Conservation (phyloP, 2,888 invertebrate species). For the Athrips mouffetella region DNA sequence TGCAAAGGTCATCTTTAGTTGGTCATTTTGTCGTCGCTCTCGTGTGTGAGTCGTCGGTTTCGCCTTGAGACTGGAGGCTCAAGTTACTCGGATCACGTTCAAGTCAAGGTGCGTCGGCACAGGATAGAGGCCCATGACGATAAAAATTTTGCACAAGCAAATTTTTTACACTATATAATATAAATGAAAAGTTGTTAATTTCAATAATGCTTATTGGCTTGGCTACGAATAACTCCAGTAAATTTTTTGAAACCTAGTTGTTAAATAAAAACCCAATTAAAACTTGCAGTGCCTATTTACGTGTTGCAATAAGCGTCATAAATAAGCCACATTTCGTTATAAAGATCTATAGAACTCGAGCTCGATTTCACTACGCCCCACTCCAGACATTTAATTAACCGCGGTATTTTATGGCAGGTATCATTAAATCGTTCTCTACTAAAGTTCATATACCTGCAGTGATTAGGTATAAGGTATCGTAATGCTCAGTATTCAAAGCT, state of each 20-base stretch:
- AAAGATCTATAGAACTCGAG: conserved; percentile 49
- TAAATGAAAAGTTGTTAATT: neutral
- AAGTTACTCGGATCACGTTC: conserved; percentile 75
- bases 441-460: conserved; percentile 33
- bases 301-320: conserved; percentile 39
- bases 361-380: conserved; percentile 54
- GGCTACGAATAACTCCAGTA: neutral
- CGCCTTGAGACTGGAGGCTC: conserved; percentile 71
- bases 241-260: too few species aligned
- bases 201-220: neutral
- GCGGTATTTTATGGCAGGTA: conserved; percentile 54
- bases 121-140: conserved; percentile 47
- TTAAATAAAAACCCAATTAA: conserved; percentile 40
- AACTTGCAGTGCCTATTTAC: conserved; percentile 37
- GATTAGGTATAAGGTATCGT: too few species aligned
- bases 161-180: conserved; percentile 34
- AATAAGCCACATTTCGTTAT: conserved; percentile 44
- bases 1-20: conserved; percentile 48
- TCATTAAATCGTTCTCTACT: conserved; percentile 46
- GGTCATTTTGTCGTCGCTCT: conserved; percentile 44
- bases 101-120: conserved; percentile 70
- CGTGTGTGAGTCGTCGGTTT: conserved; percentile 56
- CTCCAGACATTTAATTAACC: conserved; percentile 64
- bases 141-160: conserved; percentile 42
- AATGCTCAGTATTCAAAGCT: too few species aligned